Evolutionary conservation across 2,113 vertebrate genomes (phyloP), one percentile per base, ranked within the genome.

Genomic region (Choloepus hoffmanni): DNA sequence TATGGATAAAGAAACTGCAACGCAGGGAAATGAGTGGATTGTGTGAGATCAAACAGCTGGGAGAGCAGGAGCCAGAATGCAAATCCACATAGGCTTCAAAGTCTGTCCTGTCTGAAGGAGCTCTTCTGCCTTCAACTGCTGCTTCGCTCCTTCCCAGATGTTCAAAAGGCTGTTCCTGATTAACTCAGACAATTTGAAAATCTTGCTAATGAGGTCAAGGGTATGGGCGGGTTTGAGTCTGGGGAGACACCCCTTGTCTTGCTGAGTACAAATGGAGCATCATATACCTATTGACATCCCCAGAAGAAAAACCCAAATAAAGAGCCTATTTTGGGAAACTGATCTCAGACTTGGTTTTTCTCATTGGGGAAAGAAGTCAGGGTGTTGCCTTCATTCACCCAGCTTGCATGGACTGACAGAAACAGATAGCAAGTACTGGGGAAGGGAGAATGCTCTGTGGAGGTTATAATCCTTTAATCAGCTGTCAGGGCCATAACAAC

Each of bases 291-390:
- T 65, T 72, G 16, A 30, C 68, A 5, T 81, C 19, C 36, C 33
- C 0, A 13, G 77, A 28, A 81, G 55, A n/a, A 70, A 58, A 65
- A 43, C 4, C 18, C 43, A 62, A 7, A 36, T 10, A 6, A 14
- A 95, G 65, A 58, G 5, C 19, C 19, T 15, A n/a, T 3, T 94
- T 62, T n/a, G 3, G 21, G 19, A 23, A 93, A 87, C 30, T 33
- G 84, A 88, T 4, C 23, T 86, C 33, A 89, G 65, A 55, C 53
- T 81, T 36, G 30, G 45, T n/a, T 92, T 92, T 95, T 95, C 36
- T 95, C 19, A 50, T 40, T 53, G 55, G 36, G 77, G 58, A 53
- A 65, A 82, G 3, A 81, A 45, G 10, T 40, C 36, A 85, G 21
- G 4, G 2, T 2, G 14, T 55, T 13, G 62, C 14, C 89, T 33